Base-by-base conservation (phyloP, 2,113 vertebrate species). In the Leiothrix lutea region DNA sequence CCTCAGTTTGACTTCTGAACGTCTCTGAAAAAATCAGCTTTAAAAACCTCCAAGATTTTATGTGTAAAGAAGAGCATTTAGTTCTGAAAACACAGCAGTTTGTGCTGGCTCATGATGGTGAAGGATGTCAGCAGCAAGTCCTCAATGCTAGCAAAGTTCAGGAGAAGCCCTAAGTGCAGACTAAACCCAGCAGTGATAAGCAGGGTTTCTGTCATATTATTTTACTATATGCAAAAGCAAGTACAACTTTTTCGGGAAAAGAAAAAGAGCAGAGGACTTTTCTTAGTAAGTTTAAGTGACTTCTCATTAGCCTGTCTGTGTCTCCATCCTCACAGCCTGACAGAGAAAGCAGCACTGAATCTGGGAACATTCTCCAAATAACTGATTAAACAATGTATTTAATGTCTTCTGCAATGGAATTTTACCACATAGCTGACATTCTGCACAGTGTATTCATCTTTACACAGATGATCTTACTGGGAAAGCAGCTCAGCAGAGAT, bases 351-450 rank as follows among this genome's bases (percentile, higher is more conserved):
- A 83, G 47, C 80, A 73, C 88, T 74, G 86, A 90, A 90, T 94
- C 95, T 88, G 92, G 80, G 91, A 92, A 91, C 95, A 94, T 97
- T 96, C 94, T 78, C 91, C 80, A 93, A 94, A 95, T 92, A 90
- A 90, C 92, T 86, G 80, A 97, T 96, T 80, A 91, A 97, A 97
- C 92, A 96, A 95, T 86, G 92, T 91, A 93, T 93, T 94, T 95
- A 86, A 96, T 94, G 92, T 96, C 48, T 88, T 92, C 88, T 90
- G 90, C 92, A 26, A 9, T 61, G 93, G 96, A 86, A 96, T 95
- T 96, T 88, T 77, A 74, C 75, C 15, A 61, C 95, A 91, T 89
- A 96, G 93, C 87, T 88, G 57, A 47, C 91, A 97, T 95, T 95
- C 93, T 94, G 91, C 74, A 57, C 66, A 82, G 84, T 1, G 11